Evolutionary conservation across 2,888 invertebrate genomes (phyloP).

Genomic region (Apomyelois bistriatella): DNA sequence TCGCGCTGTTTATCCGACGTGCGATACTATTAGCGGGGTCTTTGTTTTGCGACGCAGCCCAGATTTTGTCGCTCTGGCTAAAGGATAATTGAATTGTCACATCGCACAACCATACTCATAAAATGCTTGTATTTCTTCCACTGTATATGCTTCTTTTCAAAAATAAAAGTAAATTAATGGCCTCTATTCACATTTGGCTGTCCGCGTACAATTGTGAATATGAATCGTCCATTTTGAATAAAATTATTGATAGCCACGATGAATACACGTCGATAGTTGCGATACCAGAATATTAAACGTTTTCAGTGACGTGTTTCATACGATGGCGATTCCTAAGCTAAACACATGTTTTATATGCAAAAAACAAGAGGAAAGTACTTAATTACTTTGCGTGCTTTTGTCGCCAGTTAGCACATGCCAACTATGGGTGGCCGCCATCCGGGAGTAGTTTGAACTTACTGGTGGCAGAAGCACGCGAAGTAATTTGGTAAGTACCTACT

Average conservation of each 20-base stretch:
- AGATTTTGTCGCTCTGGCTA: conserved; percentile 59
- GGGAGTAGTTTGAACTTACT: too few relatives aligned
- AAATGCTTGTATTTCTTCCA: conserved; percentile 28
- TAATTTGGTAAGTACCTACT: too few relatives aligned
- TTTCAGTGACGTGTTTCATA: not conserved
- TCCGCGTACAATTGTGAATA: not conserved
- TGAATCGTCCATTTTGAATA: conserved; percentile 7
- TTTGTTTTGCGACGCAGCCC: conserved; percentile 69
- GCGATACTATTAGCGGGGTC: conserved; percentile 68
- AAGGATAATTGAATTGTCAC: conserved; percentile 69
- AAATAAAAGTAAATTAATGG: conserved; percentile 12
- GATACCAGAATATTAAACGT: not conserved
- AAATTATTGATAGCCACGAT: conserved; percentile 5
- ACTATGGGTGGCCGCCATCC: too few relatives aligned
- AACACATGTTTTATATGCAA: too few relatives aligned
- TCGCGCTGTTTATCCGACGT: conserved; percentile 69
- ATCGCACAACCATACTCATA: conserved; percentile 43
- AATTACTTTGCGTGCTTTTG: too few relatives aligned
- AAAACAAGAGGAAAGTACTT: too few relatives aligned
- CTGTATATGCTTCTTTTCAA: conserved; percentile 15
- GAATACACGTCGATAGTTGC: conserved; percentile 3
- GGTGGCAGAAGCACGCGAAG: too few relatives aligned
- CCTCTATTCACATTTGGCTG: not conserved
- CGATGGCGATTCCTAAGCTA: too few relatives aligned
- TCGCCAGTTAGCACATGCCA: too few relatives aligned